phyloP scores from a whole-genome alignment of 2,113 vertebrate genomes.

The Microtus ochrogaster region DNA sequence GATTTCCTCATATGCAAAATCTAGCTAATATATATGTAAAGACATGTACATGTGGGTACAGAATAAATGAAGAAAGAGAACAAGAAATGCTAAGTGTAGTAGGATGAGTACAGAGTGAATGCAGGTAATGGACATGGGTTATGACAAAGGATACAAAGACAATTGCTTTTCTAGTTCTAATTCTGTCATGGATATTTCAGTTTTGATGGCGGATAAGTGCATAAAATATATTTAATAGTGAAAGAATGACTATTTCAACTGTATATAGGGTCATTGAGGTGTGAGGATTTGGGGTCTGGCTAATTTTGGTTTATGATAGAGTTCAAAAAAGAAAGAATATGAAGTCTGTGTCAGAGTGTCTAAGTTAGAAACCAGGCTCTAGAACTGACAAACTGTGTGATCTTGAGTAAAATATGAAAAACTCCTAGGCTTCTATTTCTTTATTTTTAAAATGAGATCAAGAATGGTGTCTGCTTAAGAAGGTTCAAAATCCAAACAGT shows the following conservation, averaged over 20 bases:
- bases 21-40: neutral
- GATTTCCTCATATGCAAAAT: neutral
- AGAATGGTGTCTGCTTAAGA: neutral
- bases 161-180: neutral
- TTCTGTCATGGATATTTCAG: neutral
- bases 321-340: neutral
- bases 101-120: neutral
- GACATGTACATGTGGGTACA: neutral
- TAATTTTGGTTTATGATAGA: neutral
- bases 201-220: neutral
- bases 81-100: neutral
- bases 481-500: conserved; percentile 31
- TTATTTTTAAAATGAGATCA: conserved; percentile 33
- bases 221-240: neutral
- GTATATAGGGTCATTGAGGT: neutral
- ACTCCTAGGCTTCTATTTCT: conserved; percentile 1
- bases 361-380: conserved; percentile 23
- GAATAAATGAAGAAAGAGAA: neutral
- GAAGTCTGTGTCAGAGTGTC: neutral
- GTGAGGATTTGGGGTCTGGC: neutral
- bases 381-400: neutral
- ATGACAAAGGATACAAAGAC: neutral
- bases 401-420: conserved; percentile 5
- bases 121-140: neutral
- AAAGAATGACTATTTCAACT: neutral